Evolutionary conservation across 1,140 invertebrate genomes (phyloP).

Genomic region (Solenopsis fugax): DNA sequence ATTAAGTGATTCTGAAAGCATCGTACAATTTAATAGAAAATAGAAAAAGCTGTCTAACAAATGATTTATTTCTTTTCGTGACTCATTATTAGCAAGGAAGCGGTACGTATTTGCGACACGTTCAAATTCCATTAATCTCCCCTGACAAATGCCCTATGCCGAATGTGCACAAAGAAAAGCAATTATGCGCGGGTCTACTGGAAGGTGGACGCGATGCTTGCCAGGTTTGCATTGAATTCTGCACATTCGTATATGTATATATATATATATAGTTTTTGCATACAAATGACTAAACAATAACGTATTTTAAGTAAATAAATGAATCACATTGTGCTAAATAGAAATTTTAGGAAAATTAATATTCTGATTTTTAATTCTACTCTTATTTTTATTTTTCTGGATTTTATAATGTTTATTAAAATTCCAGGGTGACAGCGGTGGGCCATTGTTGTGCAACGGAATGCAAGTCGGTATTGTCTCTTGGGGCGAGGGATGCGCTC

Average conservation of each 20-base stretch:
- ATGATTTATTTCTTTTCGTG: slow-evolving; percentile 9
- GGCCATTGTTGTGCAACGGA: slow-evolving; percentile 80
- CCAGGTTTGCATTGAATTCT: slow-evolving; percentile 80
- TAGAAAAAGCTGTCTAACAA: neutral
- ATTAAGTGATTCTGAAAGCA: neutral
- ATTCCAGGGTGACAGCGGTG: slow-evolving; percentile 82
- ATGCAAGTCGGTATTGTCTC: slow-evolving; percentile 89
- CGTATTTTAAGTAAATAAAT: slow-evolving; percentile 6
- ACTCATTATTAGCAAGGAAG: slow-evolving; percentile 40
- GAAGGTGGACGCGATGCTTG: slow-evolving; percentile 88
- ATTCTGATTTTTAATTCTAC: neutral
- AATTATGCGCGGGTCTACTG: slow-evolving; percentile 87
- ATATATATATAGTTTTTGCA: neutral
- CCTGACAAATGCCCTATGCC: slow-evolving; percentile 63
- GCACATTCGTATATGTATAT: neutral
- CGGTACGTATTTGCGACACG: slow-evolving; percentile 72
- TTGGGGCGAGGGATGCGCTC: slow-evolving; percentile 91
- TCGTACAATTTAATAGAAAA: neutral
- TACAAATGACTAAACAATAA: neutral
- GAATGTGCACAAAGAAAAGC: slow-evolving; percentile 49
- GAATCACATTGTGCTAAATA: neutral
- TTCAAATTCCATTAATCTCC: slow-evolving; percentile 73
- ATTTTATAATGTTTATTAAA: neutral
- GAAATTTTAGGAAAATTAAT: neutral
- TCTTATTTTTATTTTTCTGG: neutral